phyloP scores from a whole-genome alignment of 2,888 invertebrate genomes.

The Dasysyrphus albostriatus region DNA sequence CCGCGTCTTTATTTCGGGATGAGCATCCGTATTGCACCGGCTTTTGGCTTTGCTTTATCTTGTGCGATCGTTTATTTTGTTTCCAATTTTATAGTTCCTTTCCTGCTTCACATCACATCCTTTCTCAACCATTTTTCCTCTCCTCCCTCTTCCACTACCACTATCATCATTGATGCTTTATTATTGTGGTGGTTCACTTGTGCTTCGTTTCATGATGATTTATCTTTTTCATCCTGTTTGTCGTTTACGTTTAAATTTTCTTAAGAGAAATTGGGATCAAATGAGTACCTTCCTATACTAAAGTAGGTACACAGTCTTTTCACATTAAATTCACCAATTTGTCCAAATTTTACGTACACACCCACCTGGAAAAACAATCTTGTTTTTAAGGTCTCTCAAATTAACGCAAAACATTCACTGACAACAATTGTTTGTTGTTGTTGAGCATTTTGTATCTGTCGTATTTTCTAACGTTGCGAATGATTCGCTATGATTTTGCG shows the following conservation, averaged over 20 bases:
- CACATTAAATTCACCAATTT: too few species aligned
- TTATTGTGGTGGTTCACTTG: constrained; percentile 34
- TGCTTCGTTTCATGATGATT: constrained; percentile 50
- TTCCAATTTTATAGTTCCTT: constrained; percentile 33
- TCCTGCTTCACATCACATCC: constrained; percentile 5
- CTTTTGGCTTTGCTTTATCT: constrained; percentile 38
- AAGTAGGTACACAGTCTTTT: too few species aligned
- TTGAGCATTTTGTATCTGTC: too few species aligned
- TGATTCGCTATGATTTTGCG: too few species aligned
- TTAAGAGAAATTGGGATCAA: neutral
- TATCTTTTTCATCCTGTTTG: constrained; percentile 23
- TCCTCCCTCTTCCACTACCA: neutral
- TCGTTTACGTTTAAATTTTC: constrained; percentile 11
- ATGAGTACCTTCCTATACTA: neutral
- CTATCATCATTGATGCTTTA: constrained; percentile 16
- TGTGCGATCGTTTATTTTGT: constrained; percentile 33
- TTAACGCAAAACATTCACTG: too few species aligned
- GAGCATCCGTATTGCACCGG: constrained; percentile 48
- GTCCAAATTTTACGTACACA: too few species aligned
- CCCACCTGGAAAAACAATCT: too few species aligned
- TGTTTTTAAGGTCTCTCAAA: too few species aligned
- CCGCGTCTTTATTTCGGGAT: constrained; percentile 55
- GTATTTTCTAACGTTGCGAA: too few species aligned
- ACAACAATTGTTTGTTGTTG: too few species aligned
- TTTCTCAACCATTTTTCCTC: constrained; percentile 1